A percentile compares a stretch with the other conserved stretches of the same genome.
phyloP scores from a whole-genome alignment of 1,140 invertebrate species.

The Prorops nasuta region DNA sequence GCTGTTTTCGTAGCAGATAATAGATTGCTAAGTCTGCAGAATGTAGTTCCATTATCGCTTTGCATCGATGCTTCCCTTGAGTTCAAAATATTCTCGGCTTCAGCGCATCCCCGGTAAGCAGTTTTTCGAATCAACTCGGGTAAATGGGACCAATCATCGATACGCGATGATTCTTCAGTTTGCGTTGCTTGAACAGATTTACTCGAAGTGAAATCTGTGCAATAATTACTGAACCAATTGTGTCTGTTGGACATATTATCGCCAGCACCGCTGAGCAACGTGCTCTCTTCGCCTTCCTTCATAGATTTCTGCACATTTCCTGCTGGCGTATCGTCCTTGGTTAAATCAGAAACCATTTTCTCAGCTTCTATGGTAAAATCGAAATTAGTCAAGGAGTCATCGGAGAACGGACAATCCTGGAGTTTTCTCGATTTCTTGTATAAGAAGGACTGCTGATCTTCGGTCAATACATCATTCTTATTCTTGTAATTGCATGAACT shows the following conservation, averaged over 20 bases:
- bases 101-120: conserved; percentile 39
- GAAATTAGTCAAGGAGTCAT: conserved; percentile 43
- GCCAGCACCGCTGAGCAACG: conserved; percentile 24
- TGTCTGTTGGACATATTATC: conserved; percentile 30
- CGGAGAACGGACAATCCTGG: conserved; percentile 34
- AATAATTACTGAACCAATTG: conserved; percentile 31
- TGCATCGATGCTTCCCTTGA: conserved; percentile 2
- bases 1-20: conserved; percentile 43
- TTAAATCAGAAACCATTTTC: conserved; percentile 45
- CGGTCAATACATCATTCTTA: no score
- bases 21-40: conserved; percentile 33
- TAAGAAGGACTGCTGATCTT: no score
- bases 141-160: conserved; percentile 9
- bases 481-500: no score
- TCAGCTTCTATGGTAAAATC: conserved; percentile 50
- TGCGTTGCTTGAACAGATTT: conserved; percentile 32
- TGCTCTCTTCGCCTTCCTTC: conserved; percentile 12
- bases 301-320: no score
- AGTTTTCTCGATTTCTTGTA: no score
- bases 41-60: conserved; percentile 17
- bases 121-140: conserved; percentile 38
- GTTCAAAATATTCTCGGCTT: conserved; percentile 39
- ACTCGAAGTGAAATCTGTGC: conserved; percentile 14
- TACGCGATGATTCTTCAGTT: conserved; percentile 16
- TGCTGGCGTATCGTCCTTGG: conserved; percentile 24